Conservation (phyloP, 1,140 invertebrate genomes). For the Hylaeus volcanicus region DNA sequence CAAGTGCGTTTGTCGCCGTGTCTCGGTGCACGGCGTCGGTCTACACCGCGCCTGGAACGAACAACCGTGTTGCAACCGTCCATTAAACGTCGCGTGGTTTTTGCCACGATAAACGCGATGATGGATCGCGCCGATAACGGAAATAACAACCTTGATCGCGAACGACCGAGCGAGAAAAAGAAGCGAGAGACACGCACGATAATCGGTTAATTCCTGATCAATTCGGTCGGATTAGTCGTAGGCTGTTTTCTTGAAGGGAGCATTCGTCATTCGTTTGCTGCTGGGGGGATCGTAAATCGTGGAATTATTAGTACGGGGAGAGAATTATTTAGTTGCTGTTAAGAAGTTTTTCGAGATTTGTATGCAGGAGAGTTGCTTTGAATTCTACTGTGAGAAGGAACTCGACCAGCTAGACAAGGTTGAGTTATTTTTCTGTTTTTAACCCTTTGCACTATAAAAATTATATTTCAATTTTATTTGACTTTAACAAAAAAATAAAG, state of each 20-base stretch:
- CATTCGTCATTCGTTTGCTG: not conserved
- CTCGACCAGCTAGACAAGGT: no score
- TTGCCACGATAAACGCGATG: slow-evolving; percentile 18
- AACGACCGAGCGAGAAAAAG: not conserved
- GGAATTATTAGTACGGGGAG: no score
- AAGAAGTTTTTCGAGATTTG: no score
- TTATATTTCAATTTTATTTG: no score
- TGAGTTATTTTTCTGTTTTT: no score
- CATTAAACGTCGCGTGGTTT: not conserved
- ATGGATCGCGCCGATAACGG: slow-evolving; percentile 34
- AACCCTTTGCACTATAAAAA: no score
- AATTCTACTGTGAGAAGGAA: no score
- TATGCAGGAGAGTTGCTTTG: no score
- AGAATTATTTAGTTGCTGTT: no score
- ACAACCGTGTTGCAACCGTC: slow-evolving; percentile 8
- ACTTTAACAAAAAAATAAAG: no score
- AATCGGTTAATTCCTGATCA: slow-evolving; percentile 14
- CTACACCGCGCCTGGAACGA: not conserved
- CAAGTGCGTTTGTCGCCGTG: slow-evolving; percentile 39
- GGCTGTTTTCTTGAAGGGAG: not conserved
- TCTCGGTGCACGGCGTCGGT: slow-evolving; percentile 12
- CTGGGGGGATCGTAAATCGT: not conserved
- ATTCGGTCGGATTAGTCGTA: not conserved
- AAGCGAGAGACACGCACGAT: no score
- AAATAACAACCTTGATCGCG: slow-evolving; percentile 24